phyloP scores from a whole-genome alignment of 2,113 vertebrate species.

The Chlorocebus sabaeus region DNA sequence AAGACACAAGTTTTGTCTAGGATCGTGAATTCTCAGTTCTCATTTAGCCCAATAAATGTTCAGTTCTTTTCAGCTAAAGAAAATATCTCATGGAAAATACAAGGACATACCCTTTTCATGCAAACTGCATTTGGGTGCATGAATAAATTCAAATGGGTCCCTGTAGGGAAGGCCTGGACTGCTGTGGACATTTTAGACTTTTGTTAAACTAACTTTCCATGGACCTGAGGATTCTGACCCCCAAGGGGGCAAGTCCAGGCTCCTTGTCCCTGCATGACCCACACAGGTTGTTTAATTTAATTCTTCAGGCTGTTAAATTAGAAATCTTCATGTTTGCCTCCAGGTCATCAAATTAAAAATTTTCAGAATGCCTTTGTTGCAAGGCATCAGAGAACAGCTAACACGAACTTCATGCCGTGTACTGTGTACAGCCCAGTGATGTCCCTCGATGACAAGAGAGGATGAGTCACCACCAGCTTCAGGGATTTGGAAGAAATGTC shows the following conservation, averaged over 20 bases:
- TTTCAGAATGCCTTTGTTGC: neutral
- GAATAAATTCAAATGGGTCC: neutral
- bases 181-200: neutral
- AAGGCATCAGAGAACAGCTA: slow-evolving; percentile 40
- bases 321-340: neutral
- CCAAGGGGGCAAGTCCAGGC: neutral
- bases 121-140: neutral
- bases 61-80: neutral
- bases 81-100: neutral
- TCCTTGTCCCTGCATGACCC: neutral
- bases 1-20: neutral
- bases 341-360: slow-evolving; percentile 44
- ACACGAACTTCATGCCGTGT: neutral
- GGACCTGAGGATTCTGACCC: neutral
- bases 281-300: slow-evolving; percentile 27
- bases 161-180: neutral
- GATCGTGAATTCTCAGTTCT: neutral
- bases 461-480: slow-evolving; percentile 59
- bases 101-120: neutral
- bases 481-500: slow-evolving; percentile 66
- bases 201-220: neutral
- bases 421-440: neutral
- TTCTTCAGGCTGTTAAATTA: neutral
- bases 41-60: neutral
- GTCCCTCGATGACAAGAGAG: neutral